These are phyloP conservation scores for Andrena minutula DNA, from an alignment of 2,888 invertebrate species.

Conservation along the genomic window DNA sequence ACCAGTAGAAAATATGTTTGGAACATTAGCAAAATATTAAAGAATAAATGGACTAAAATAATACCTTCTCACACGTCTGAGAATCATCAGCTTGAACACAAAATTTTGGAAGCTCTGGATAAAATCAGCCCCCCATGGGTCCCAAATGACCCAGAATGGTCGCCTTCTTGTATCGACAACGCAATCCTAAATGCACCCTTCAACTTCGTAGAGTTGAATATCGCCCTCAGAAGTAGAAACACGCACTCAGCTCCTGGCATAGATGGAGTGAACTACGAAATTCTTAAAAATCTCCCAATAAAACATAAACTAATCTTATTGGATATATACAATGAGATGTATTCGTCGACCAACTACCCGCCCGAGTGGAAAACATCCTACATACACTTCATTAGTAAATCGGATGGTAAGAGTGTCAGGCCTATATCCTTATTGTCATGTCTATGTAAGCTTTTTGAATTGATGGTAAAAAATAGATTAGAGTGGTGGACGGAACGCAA, in stretches of 20 bases:
- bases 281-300: too few relatives aligned
- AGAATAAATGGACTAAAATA: conserved; percentile 20
- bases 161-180: too few relatives aligned
- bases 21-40: neutral
- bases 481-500: conserved; percentile 56
- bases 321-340: too few relatives aligned
- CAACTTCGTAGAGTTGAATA: too few relatives aligned
- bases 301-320: too few relatives aligned
- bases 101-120: neutral
- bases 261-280: too few relatives aligned
- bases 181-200: too few relatives aligned
- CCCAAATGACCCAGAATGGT: too few relatives aligned
- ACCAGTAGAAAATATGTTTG: conserved; percentile 1
- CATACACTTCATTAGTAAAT: conserved; percentile 54
- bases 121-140: neutral
- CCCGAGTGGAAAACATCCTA: neutral
- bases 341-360: too few relatives aligned
- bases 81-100: neutral
- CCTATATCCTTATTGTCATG: conserved; percentile 62
- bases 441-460: conserved; percentile 60
- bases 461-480: conserved; percentile 54
- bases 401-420: conserved; percentile 38
- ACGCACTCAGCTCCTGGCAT: too few relatives aligned
- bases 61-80: neutral
- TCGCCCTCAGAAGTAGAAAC: too few relatives aligned